A percentile compares a stretch with the other conserved stretches of the same genome.
phyloP scores from a whole-genome alignment of 2,113 vertebrate species.

The Zapornia atra region DNA sequence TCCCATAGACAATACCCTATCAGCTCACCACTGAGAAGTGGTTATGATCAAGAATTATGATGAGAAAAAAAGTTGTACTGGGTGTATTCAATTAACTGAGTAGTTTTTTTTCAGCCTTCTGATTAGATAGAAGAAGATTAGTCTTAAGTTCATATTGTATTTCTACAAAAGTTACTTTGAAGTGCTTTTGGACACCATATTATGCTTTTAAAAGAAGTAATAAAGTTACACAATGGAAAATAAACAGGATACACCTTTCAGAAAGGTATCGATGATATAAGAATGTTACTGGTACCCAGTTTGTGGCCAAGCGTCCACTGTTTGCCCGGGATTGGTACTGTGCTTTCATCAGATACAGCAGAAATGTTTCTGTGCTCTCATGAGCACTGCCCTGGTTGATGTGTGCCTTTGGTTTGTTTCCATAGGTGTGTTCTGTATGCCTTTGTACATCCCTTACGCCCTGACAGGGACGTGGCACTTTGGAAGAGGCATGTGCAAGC shows the following conservation, averaged over 20 bases:
- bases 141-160: neutral
- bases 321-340: neutral
- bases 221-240: neutral
- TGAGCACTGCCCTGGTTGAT: neutral
- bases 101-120: neutral
- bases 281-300: neutral
- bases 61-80: neutral
- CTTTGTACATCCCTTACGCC: slow-evolving; percentile 86
- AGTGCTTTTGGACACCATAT: neutral
- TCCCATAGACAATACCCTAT: neutral
- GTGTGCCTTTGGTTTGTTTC: neutral
- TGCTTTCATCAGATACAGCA: neutral
- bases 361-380: neutral
- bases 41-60: neutral
- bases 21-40: neutral
- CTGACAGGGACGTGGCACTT: slow-evolving; percentile 79
- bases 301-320: neutral
- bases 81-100: neutral
- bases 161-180: neutral
- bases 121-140: neutral
- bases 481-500: slow-evolving; percentile 79
- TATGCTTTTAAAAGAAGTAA: neutral
- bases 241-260: neutral
- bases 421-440: slow-evolving; percentile 85
- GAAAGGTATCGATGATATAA: neutral